Base-by-base conservation (phyloP, 2,113 vertebrate genomes). In the Erythrocercus mccallii region DNA sequence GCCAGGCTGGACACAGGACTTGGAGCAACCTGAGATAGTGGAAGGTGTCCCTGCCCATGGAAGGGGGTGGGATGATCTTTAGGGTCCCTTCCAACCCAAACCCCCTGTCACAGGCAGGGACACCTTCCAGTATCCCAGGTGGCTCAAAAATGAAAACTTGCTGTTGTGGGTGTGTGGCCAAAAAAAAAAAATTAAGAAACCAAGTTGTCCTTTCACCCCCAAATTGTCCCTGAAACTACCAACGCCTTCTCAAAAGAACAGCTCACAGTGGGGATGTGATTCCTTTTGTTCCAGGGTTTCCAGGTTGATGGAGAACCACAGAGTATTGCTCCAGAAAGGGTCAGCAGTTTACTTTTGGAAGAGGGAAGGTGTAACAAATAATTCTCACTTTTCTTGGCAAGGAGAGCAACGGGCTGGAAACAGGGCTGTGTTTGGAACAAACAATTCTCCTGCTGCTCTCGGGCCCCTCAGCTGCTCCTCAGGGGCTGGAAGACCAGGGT, bases 361-460 rank as follows among this genome's bases (percentile, higher is more conserved):
- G 71, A 64, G 72, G 65, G 51, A 77, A 92, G 66, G 44, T 87
- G 62, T 56, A 71, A 77, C 51, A 48, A 65, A 78, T 70, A 47
- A 40, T 71, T 90, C 79, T 77, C 40, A 38, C 61, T 94, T 92
- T 80, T 92, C 92, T 87, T 92, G 96, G 92, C 83, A 79, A 86
- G 70, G 90, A 86, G n/a, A 51, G 45, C 8, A 5, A 61, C 3
- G 25, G 90, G 66, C 74, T 40, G 33, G 83, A 79, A 94, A n/a
- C 5, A 2, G n/a, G 15, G 11, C n/a, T 1, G 0, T 54, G 53
- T 47, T 91, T 73, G 24, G 74, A 89, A 31, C 28, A 47, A 95
- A 35, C 47, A 78, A 7, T 18, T 60, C 44, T 30, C 16, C 71
- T 61, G 72, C 50, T 35, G 17, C 37, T 44, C 12, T 4, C 5